phyloP scores from a whole-genome alignment of 2,888 invertebrate genomes.

The Labia minor region DNA sequence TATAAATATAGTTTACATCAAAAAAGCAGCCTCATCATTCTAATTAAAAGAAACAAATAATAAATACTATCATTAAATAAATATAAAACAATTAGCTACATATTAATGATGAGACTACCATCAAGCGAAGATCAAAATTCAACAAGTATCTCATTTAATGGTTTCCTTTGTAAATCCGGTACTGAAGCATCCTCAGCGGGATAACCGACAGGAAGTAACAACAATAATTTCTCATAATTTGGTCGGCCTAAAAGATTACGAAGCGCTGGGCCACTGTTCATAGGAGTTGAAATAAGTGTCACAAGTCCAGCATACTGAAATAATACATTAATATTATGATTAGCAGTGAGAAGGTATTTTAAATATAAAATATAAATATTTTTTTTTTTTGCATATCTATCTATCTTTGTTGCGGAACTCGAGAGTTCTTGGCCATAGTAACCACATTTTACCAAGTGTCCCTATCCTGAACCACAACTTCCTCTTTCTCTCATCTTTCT shows the following conservation, averaged over 20 bases:
- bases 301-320: constrained; percentile 72
- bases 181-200: constrained; percentile 65
- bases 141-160: constrained; percentile 60
- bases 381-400: too few relatives aligned
- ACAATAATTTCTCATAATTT: constrained; percentile 62
- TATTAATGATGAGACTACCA: background rate
- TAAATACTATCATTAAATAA: background rate
- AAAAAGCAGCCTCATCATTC: background rate
- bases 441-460: too few relatives aligned
- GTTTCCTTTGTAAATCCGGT: constrained; percentile 63
- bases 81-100: background rate
- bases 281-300: constrained; percentile 78
- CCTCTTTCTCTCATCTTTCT: too few relatives aligned
- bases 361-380: too few relatives aligned
- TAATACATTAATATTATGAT: too few relatives aligned
- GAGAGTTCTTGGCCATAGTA: too few relatives aligned
- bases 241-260: constrained; percentile 66
- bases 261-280: constrained; percentile 79
- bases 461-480: too few relatives aligned
- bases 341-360: too few relatives aligned
- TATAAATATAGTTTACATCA: too few relatives aligned
- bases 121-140: constrained; percentile 36
- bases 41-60: background rate
- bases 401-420: too few relatives aligned
- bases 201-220: constrained; percentile 78